Conservation (phyloP, 1,140 invertebrate genomes). For the Heterodera schachtii region DNA sequence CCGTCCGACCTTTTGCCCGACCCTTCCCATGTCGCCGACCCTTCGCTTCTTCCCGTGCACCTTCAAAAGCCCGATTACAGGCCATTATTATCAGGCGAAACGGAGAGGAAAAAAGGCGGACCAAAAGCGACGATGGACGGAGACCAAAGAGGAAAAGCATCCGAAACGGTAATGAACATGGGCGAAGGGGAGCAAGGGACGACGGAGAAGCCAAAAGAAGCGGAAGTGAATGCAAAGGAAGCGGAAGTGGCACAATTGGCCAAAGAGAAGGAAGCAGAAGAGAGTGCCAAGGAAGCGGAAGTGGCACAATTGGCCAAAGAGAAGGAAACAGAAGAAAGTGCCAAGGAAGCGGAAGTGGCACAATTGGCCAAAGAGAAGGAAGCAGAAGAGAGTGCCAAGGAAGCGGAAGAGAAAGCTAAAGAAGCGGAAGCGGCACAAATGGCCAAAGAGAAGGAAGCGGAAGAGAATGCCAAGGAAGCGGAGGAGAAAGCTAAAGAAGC, state of each 20-base stretch:
- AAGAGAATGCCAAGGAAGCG: background rate
- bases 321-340: background rate
- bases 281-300: background rate
- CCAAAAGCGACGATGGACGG: slow-evolving; percentile 9
- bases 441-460: background rate
- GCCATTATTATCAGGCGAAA: slow-evolving; percentile 15
- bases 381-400: background rate
- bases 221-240: background rate
- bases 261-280: background rate
- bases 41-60: slow-evolving; percentile 24
- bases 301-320: background rate
- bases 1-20: slow-evolving; percentile 11
- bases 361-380: background rate
- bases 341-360: background rate
- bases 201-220: background rate
- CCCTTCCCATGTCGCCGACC: slow-evolving; percentile 22
- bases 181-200: slow-evolving; percentile 25
- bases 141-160: background rate
- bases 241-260: too few species aligned
- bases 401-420: background rate
- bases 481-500: background rate
- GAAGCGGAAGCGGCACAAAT: background rate
- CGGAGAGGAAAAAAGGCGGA: background rate
- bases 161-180: slow-evolving; percentile 23
- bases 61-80: slow-evolving; percentile 33